phyloP scores from a whole-genome alignment of 2,797 vertebrate species.

The Peromyscus aztecus region DNA sequence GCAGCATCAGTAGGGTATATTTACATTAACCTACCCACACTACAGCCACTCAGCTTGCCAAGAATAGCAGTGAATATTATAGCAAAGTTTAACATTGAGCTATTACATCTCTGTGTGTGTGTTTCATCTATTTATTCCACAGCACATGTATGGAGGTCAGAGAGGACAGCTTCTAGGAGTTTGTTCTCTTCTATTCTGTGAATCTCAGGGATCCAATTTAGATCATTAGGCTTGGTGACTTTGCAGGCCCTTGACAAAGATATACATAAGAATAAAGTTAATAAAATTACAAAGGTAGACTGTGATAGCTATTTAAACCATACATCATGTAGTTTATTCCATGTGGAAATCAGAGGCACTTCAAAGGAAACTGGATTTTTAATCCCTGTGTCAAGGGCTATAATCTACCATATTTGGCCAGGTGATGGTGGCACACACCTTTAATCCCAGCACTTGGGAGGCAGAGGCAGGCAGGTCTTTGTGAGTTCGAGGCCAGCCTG shows the following conservation, averaged over 20 bases:
- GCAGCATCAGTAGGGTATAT: background rate
- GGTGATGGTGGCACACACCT: no score
- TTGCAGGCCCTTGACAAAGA: background rate
- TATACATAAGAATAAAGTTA: background rate
- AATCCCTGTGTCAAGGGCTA: background rate
- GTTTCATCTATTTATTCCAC: background rate
- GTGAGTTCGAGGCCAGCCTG: no score
- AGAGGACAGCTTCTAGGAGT: background rate
- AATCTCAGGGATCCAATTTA: background rate
- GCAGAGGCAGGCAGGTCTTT: no score
- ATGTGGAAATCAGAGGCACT: background rate
- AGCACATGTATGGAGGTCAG: background rate
- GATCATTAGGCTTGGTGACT: background rate
- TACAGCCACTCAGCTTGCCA: background rate
- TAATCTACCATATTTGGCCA: no score
- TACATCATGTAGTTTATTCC: background rate
- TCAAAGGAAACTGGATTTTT: background rate
- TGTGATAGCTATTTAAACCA: background rate
- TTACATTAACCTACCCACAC: background rate
- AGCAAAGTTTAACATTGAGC: background rate
- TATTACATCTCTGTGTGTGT: background rate
- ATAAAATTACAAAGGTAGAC: background rate
- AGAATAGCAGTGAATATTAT: background rate
- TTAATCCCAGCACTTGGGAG: no score
- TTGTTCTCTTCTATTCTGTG: background rate